Base-by-base conservation (phyloP, 2,113 vertebrate species). In the Halichoerus grypus region DNA sequence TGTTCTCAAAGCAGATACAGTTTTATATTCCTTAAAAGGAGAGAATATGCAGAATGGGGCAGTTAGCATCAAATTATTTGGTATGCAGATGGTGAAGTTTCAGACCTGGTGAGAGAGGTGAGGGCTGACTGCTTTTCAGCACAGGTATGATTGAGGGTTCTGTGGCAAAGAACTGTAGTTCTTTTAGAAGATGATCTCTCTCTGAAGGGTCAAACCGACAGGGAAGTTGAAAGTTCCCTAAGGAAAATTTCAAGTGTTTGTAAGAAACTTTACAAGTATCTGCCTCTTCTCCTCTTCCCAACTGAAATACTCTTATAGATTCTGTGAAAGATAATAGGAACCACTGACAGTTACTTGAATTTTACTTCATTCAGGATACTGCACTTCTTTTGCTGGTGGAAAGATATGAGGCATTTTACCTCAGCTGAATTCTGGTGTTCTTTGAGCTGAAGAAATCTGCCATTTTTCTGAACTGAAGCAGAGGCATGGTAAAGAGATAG, bases 241-340 rank as follows among this genome's bases (percentile, higher is more conserved):
- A 97, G 88, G 84, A 91, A 95, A 97, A 97, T 95, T 96, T 97
- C 94, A 98, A 97, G 81, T 71, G 14, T 97, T 65, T 94, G 69
- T 97, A 96, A 87, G 95, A 94, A 98, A 96, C 74, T 96, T 98
- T 98, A 65, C 36, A 92, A 97, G 14, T 82, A 81, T 72, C 86
- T 94, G 80, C 96, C 61, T 95, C 16, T 97, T 85, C 91, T 81
- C 80, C 18, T 95, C 84, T 83, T 93, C 49, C 51, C 0, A 5
- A 69, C 67, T 91, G 96, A 96, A 90, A 31, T 97, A 69, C 97
- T 95, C 61, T 95, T 96, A 96, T 71, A 87, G 86, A 98, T 87
- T 88, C 86, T 93, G 71, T 79, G 36, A 97, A 61, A 93, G 55
- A 85, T 63, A 71, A 72, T 63, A 12, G 21, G 36, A 84, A 87